Evolutionary conservation across 2,797 vertebrate species (phyloP), one percentile per base, ranked within the genome.

Genomic region (Manis pentadactyla): DNA sequence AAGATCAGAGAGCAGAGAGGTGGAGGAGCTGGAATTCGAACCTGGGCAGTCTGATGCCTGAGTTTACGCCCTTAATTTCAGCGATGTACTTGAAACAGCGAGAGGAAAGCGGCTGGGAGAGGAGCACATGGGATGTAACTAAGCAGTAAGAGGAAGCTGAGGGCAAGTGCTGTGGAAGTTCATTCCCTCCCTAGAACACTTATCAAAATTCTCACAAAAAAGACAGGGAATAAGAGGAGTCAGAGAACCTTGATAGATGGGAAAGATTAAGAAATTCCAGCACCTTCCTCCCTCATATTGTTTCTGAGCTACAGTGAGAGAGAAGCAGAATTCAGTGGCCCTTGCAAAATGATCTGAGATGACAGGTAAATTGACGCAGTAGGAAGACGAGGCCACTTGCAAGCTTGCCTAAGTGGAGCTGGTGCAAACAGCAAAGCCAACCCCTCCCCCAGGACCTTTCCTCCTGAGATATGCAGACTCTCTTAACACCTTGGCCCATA

Each of bases 321-420:
- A 97, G 81, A 42, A 93, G 87, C 90, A 37, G 51, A 79, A 95
- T 21, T 11, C 94, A 96, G 97, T 94, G 34, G 1, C 82, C 97
- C 93, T 94, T 95, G 83, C 93, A 49, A 98, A 98, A 97, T 57
- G 90, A 97, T 90, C 94, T 75, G 46, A 90, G 96, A 4, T 95
- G 97, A 97, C 97, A 98, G 95, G 95, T 61, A 97, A 96, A 97
- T 69, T 93, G 98, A 97, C 96, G 75, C 82, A 88, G 79, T 5
- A 13, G 68, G 89, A 96, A 97, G 85, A 77, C 7, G 71, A 69
- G 93, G 86, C 86, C 94, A 71, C 87, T 92, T 95, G 39, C 46
- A 94, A 87, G 96, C 85, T n/a, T 49, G 90, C 79, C 74, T 83
- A 84, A 94, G 91, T 51, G 93, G 89, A 86, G 93, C 90, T 51